Conservation (phyloP, 2,113 vertebrate genomes). For the Cyanoramphus novaezelandiae region DNA sequence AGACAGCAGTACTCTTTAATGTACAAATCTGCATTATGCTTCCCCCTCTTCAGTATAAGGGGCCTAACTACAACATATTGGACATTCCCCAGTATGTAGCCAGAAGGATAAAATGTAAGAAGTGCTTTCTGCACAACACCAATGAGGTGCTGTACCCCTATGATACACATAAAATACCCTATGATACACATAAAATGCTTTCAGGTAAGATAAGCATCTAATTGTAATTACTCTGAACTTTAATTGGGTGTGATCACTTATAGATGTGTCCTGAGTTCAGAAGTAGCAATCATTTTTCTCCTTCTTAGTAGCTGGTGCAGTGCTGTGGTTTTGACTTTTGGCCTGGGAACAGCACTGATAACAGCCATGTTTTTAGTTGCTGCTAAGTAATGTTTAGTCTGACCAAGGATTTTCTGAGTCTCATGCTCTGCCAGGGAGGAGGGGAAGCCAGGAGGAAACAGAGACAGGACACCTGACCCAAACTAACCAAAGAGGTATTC, state of each 20-base stretch:
- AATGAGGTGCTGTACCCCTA: neutral
- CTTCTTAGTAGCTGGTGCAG: too few species aligned
- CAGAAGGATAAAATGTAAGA: neutral
- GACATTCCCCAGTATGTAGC: neutral
- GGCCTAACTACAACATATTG: neutral
- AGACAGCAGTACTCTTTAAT: neutral
- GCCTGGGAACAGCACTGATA: too few species aligned
- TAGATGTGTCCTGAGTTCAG: neutral
- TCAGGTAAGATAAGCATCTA: too few species aligned
- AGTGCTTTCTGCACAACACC: neutral
- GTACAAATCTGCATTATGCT: neutral
- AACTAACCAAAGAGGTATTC: too few species aligned
- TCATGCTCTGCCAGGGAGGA: too few species aligned
- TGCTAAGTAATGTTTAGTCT: too few species aligned
- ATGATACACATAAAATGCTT: neutral
- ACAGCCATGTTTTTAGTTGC: too few species aligned
- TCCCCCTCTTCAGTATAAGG: neutral
- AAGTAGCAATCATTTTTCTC: too few species aligned
- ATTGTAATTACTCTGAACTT: neutral
- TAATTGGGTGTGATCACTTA: neutral
- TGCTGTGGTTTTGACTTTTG: too few species aligned
- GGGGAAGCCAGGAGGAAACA: too few species aligned
- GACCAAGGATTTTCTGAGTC: too few species aligned
- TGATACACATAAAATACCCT: neutral
- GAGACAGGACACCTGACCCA: too few species aligned